Percentiles rank a stretch among this genome's conserved stretches.
Evolutionary conservation across 2,797 vertebrate genomes (phyloP).

Genomic region (Cynodonichthys magdalenae): DNA sequence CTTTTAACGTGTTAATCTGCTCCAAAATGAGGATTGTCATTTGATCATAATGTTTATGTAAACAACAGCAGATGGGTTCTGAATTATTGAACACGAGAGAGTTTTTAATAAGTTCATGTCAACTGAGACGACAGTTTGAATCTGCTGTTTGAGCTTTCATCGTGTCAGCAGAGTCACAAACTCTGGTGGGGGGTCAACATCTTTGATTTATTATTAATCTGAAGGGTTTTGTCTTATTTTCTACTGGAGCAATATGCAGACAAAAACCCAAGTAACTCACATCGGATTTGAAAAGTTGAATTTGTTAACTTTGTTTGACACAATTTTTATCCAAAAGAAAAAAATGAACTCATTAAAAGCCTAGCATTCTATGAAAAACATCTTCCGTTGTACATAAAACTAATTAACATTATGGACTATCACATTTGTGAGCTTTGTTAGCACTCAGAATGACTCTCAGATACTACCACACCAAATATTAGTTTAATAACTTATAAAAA

Average conservation of each 20-base stretch:
- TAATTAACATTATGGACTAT: no score
- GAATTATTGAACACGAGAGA: slow-evolving; percentile 47
- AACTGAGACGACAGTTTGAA: slow-evolving; percentile 24
- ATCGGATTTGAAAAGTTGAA: not conserved
- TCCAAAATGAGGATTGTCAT: no score
- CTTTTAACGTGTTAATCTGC: not conserved
- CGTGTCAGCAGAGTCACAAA: slow-evolving; percentile 19
- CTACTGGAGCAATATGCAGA: slow-evolving; percentile 22
- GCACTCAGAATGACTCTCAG: no score
- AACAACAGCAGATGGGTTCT: slow-evolving; percentile 38
- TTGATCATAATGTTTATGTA: not conserved
- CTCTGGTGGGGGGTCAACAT: not conserved
- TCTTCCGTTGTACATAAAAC: no score
- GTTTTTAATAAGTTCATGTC: slow-evolving; percentile 14
- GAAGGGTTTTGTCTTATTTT: slow-evolving; percentile 1
- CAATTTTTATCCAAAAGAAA: not conserved
- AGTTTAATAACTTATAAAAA: no score
- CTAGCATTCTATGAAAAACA: no score
- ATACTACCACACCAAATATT: no score
- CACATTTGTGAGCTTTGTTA: no score
- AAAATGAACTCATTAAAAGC: not conserved
- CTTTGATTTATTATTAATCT: slow-evolving; percentile 62
- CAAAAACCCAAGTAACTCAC: not conserved
- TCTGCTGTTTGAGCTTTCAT: slow-evolving; percentile 42
- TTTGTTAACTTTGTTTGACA: not conserved